Base-by-base conservation (phyloP, 1,140 invertebrate species). In the Zaprionus inermis region DNA sequence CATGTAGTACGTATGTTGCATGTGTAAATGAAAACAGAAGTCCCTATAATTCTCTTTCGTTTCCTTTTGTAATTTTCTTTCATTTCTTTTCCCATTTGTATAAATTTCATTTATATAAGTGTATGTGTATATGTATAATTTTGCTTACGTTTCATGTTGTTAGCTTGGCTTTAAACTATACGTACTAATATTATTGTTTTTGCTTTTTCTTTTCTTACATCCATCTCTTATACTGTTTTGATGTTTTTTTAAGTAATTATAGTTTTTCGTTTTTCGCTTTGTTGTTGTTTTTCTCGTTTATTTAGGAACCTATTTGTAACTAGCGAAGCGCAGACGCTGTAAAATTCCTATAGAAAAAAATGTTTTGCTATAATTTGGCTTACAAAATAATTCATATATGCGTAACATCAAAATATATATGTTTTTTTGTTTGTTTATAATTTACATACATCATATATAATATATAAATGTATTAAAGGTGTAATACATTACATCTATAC, bases 251-350 rank as follows among this genome's bases (percentile, higher is more conserved):
- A 41, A 41, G 6, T 55, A 32, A 54, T 41, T 18, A 41, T 59
- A 63, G 66, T 76, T 54, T 63, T 41, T 28, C 59, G 60, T 65
- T 44, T 56, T 54, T 44, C 41, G 16, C 61, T 56, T 54, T 61
- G 65, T 77, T 44, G 55, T 64, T 60, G 58, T 63, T 68, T 65
- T 65, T 66, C 66, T 71, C 76, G 20, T 72, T 55, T 72, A 55
- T 72, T 70, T 89, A 89, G 84, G 84, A 89, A 89, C 84, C 84
- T 89, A 89, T 89, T 89, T 84, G 74, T 88, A 89, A 84, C 84
- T 88, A 88, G 84, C 83, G 67, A 73, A 77, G 75, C 83, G 70
- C 78, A 52, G 71, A 86, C 71, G 75, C 78, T 73, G 52, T 73
- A 76, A 85, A 80, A 70, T 79, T 71, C 73, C 73, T 86, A 78